Percentiles rank a stretch among this genome's conserved stretches.
Evolutionary conservation across 1,140 invertebrate species (phyloP).

Genomic region (Hylaeus anthracinus): DNA sequence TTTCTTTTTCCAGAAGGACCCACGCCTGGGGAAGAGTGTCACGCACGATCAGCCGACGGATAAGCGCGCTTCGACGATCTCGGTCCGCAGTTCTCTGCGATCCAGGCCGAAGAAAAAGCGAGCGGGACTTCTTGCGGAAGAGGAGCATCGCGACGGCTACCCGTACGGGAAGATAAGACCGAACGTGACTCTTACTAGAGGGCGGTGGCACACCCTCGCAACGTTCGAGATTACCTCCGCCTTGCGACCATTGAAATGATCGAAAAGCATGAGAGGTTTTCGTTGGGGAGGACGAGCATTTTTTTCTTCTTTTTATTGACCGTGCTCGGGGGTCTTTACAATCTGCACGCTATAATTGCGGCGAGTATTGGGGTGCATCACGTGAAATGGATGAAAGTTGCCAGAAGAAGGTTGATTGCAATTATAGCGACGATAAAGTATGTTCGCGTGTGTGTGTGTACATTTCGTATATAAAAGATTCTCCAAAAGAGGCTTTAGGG

Average conservation of each 20-base stretch:
- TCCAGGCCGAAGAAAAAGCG: neutral
- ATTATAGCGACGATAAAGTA: too few species aligned
- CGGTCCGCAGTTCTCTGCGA: neutral
- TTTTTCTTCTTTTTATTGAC: too few species aligned
- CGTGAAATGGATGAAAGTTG: too few species aligned
- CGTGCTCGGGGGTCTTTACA: too few species aligned
- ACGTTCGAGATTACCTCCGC: conserved; percentile 14
- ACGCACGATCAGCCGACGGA: conserved; percentile 38
- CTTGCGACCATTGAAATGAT: neutral
- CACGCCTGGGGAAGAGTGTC: conserved; percentile 4
- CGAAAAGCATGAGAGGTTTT: neutral
- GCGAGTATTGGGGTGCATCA: too few species aligned
- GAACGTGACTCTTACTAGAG: neutral
- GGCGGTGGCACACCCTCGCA: neutral
- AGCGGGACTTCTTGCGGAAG: conserved; percentile 4
- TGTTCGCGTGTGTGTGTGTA: too few species aligned
- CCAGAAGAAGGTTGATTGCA: too few species aligned
- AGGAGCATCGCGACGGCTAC: neutral
- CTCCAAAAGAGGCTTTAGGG: too few species aligned
- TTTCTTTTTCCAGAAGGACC: neutral
- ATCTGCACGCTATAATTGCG: too few species aligned
- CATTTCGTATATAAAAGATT: too few species aligned
- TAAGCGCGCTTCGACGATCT: conserved; percentile 16
- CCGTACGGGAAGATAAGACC: conserved; percentile 7
- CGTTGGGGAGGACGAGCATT: neutral